Conservation (phyloP, 2,888 invertebrate species). For the Noctua janthina region DNA sequence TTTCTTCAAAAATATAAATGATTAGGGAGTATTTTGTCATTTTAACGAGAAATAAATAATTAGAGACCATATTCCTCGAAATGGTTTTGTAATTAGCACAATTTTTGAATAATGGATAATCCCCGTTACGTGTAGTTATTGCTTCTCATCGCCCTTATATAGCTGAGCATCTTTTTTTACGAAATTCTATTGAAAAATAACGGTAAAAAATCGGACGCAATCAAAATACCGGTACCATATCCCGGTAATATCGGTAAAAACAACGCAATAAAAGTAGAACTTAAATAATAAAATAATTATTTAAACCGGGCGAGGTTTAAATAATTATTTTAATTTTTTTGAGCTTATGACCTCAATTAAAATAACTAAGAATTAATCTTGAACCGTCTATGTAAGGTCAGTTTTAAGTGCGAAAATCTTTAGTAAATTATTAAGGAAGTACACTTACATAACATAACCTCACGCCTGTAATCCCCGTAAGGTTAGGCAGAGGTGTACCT, state of each 20-base stretch:
- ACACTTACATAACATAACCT: neutral
- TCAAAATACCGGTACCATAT: constrained; percentile 3
- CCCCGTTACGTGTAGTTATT: too few relatives aligned
- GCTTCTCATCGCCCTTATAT: too few relatives aligned
- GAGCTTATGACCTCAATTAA: constrained; percentile 16
- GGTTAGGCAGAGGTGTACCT: neutral
- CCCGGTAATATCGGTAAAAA: neutral
- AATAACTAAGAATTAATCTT: constrained; percentile 12
- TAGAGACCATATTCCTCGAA: too few relatives aligned
- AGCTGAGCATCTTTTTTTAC: too few relatives aligned
- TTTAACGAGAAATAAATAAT: too few relatives aligned
- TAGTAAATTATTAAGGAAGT: constrained; percentile 30
- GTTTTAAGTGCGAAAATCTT: constrained; percentile 18
- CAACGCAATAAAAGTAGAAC: neutral
- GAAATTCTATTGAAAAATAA: neutral
- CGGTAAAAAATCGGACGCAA: neutral
- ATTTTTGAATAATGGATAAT: too few relatives aligned
- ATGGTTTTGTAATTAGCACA: too few relatives aligned
- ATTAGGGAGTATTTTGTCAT: too few relatives aligned
- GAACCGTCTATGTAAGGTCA: constrained; percentile 31
- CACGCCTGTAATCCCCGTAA: neutral
- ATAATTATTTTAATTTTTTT: too few relatives aligned
- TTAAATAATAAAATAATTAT: constrained; percentile 7
- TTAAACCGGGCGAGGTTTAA: neutral
- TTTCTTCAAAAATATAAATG: too few relatives aligned